These are phyloP conservation scores for Noctilio leporinus DNA, from an alignment of 2,113 vertebrate genomes.

Conservation along the genomic window DNA sequence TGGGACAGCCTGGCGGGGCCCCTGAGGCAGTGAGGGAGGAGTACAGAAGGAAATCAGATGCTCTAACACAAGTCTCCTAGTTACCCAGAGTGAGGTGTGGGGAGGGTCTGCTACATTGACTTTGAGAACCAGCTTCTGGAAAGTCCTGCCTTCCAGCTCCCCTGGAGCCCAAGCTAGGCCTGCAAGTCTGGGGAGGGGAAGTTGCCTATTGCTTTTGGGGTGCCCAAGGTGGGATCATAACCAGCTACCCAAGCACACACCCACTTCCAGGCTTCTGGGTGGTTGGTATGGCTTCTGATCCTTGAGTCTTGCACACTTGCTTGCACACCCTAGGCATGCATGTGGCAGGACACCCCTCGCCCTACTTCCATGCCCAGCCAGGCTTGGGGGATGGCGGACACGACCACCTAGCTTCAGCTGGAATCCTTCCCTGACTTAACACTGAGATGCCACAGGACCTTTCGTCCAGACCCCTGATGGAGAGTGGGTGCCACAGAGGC, in stretches of 20 bases:
- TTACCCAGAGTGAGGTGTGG: not conserved
- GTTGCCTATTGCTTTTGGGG: slow-evolving; percentile 14
- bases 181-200: not conserved
- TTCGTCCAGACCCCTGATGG: not conserved
- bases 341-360: not conserved
- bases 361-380: not conserved
- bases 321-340: slow-evolving; percentile 9
- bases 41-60: not conserved
- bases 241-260: not conserved
- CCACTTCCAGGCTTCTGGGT: not conserved
- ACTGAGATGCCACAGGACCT: slow-evolving; percentile 4
- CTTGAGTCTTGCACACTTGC: not conserved
- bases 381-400: not conserved
- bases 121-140: not conserved
- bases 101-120: not conserved
- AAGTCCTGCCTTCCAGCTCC: not conserved
- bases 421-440: slow-evolving; percentile 45
- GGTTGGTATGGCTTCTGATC: slow-evolving; percentile 64
- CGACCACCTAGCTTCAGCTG: not conserved
- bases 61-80: not conserved
- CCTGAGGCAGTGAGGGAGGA: slow-evolving; percentile 19
- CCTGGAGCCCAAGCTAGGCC: not conserved
- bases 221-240: not conserved
- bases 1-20: not conserved
- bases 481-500: not conserved